Conservation (phyloP, 2,113 vertebrate species). For the Oryzias woworae region DNA sequence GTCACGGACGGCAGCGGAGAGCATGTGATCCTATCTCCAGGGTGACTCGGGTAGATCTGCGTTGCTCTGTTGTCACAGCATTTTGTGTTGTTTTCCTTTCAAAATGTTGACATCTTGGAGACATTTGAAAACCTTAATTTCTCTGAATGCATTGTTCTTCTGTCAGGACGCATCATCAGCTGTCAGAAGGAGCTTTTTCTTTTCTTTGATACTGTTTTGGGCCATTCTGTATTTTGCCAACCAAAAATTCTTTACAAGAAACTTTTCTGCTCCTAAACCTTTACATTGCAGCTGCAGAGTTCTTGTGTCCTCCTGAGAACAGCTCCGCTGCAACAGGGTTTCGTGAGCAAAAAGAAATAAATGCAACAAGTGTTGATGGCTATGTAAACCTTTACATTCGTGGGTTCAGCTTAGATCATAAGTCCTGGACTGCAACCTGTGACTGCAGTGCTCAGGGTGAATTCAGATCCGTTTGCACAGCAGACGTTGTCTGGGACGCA, state of each 20-base stretch:
- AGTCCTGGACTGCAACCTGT: too few relatives aligned
- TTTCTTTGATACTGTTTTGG: not conserved
- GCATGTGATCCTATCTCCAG: constrained; percentile 75
- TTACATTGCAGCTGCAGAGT: not conserved
- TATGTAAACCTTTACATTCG: too few relatives aligned
- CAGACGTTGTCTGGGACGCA: too few relatives aligned
- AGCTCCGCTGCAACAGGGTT: too few relatives aligned
- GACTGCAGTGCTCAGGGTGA: too few relatives aligned
- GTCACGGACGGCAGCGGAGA: constrained; percentile 64
- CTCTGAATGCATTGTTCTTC: not conserved
- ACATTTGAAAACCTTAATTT: not conserved
- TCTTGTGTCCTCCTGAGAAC: not conserved
- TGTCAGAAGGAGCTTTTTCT: not conserved
- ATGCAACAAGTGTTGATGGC: too few relatives aligned
- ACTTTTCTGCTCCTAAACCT: too few relatives aligned
- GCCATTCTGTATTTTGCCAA: not conserved
- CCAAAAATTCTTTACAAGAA: not conserved
- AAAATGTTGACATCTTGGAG: constrained; percentile 22
- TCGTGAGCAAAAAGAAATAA: too few relatives aligned
- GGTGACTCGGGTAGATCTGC: constrained; percentile 72
- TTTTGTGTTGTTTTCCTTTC: constrained; percentile 34
- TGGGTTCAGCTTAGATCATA: too few relatives aligned
- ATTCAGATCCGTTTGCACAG: too few relatives aligned
- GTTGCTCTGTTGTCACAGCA: constrained; percentile 51
- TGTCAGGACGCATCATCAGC: not conserved